A percentile compares a stretch with the other conserved stretches of the same genome.
Conservation (phyloP, 1,140 invertebrate genomes). For the Drosophila ercepeae region DNA sequence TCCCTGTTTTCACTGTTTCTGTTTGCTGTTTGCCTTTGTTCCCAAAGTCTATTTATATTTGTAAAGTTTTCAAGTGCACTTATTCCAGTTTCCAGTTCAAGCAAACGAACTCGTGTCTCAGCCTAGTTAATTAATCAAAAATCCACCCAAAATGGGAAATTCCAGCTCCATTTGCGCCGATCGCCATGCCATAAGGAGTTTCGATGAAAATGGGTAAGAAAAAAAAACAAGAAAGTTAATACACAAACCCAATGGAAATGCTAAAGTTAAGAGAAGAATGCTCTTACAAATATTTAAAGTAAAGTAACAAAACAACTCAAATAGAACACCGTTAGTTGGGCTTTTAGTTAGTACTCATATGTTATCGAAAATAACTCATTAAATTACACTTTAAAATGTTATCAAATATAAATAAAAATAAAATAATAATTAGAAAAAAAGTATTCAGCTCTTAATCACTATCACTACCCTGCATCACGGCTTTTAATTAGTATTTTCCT, state of each 20-base stretch:
- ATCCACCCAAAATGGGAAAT: constrained; percentile 67
- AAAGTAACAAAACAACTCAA: too few relatives aligned
- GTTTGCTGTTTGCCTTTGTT: neutral
- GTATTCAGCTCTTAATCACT: neutral
- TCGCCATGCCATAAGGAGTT: constrained; percentile 65
- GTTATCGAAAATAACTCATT: too few relatives aligned
- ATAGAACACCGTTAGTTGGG: too few relatives aligned
- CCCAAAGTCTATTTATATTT: constrained; percentile 5
- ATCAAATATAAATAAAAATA: neutral
- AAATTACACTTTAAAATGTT: neutral
- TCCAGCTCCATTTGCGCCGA: constrained; percentile 78
- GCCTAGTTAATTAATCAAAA: constrained; percentile 11
- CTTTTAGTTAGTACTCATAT: too few relatives aligned
- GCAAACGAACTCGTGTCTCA: neutral
- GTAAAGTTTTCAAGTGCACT: neutral
- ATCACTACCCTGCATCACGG: neutral
- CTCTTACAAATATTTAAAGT: constrained; percentile 1
- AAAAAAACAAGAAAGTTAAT: neutral
- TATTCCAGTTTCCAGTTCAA: neutral
- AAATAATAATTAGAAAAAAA: neutral
- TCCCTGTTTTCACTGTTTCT: neutral
- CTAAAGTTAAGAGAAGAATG: constrained; percentile 5
- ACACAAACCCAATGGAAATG: neutral
- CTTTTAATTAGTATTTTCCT: neutral
- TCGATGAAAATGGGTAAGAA: constrained; percentile 77